Evolutionary conservation across 92 coral and sea anemone genomes (phyloP).

Genomic region (Umimayanthus chanpuru): DNA sequence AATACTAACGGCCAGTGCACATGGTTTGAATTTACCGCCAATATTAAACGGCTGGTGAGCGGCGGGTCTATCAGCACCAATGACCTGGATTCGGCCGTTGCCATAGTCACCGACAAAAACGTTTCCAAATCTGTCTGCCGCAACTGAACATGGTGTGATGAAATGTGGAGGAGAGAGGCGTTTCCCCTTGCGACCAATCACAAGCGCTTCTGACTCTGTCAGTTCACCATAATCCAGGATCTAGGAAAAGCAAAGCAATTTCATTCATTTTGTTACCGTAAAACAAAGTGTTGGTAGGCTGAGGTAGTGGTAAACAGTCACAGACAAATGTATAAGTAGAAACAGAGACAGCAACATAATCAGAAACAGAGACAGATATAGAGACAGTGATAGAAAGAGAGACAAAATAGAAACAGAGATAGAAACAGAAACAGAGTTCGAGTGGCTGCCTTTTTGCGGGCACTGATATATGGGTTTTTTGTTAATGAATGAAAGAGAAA

Average conservation of each 20-base stretch:
- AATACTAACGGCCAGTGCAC: slow-evolving; percentile 80
- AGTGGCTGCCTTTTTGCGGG: no score
- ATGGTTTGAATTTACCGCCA: slow-evolving; percentile 91
- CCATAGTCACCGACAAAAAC: slow-evolving; percentile 89
- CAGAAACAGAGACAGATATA: no score
- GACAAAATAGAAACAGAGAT: no score
- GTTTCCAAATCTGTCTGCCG: slow-evolving; percentile 63
- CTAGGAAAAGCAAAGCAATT: slow-evolving; percentile 29
- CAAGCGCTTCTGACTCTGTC: slow-evolving; percentile 69
- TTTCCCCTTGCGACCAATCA: slow-evolving; percentile 89
- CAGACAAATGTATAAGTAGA: no score
- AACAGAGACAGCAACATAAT: no score
- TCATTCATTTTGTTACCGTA: neutral
- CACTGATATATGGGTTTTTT: no score
- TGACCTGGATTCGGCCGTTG: slow-evolving; percentile 82
- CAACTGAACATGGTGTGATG: slow-evolving; percentile 77
- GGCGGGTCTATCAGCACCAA: slow-evolving; percentile 66
- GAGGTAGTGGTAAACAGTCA: no score
- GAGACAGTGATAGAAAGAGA: no score
- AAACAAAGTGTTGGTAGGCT: no score
- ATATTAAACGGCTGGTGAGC: slow-evolving; percentile 81
- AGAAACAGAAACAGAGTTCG: no score
- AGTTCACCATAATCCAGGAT: slow-evolving; percentile 83
- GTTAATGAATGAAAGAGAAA: no score
- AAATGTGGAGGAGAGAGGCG: slow-evolving; percentile 81